Conservation (phyloP, 1,140 invertebrate species). For the Olivierus martensii region DNA sequence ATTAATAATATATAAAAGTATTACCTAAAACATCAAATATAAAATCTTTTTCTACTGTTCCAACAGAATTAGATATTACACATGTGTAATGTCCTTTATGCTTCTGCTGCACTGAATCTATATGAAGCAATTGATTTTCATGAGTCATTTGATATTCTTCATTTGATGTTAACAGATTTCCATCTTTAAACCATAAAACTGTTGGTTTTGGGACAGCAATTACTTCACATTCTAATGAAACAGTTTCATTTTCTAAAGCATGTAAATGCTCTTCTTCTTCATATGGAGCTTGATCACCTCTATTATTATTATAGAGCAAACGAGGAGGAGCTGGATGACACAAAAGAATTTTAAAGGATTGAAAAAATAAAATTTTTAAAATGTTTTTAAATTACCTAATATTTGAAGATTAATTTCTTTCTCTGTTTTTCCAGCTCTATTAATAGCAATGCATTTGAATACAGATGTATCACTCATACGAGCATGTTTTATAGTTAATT, state of each 20-base stretch:
- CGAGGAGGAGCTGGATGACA: no score
- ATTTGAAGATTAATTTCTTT: conserved; percentile 46
- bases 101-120: no score
- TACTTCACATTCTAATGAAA: conserved; percentile 13
- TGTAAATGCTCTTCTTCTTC: neutral
- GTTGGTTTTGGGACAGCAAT: conserved; percentile 32
- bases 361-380: no score
- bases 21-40: conserved; percentile 17
- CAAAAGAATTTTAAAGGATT: no score
- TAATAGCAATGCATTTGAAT: conserved; percentile 9
- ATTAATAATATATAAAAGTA: neutral
- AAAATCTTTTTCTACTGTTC: conserved; percentile 18
- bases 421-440: conserved; percentile 31
- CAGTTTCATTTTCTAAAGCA: conserved; percentile 7
- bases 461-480: conserved; percentile 2
- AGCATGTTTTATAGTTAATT: neutral
- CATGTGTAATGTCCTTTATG: conserved; percentile 19
- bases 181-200: conserved; percentile 32
- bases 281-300: no score
- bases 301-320: no score
- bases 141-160: no score
- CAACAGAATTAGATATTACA: conserved; percentile 18
- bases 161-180: conserved; percentile 2
- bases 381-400: conserved; percentile 37
- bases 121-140: no score